These are phyloP conservation scores for Euspilapteryx auroguttella DNA, from an alignment of 2,888 invertebrate genomes.

Conservation along the genomic window DNA sequence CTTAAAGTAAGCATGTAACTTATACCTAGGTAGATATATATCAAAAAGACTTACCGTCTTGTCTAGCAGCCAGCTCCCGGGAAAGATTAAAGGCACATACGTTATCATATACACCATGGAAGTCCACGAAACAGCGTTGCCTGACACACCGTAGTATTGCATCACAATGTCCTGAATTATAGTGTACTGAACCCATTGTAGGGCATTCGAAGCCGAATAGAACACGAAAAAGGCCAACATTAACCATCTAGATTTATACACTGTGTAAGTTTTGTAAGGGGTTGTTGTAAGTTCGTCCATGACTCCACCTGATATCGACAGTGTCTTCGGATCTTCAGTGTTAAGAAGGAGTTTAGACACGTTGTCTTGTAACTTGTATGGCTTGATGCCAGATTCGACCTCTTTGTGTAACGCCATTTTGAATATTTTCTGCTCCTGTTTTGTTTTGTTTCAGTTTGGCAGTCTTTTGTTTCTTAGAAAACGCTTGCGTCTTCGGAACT, in stretches of 20 bases:
- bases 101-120: conserved; percentile 97
- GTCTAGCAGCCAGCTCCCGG: conserved; percentile 93
- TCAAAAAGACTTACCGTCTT: conserved; percentile 85
- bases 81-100: conserved; percentile 96
- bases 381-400: background rate
- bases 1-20: no score
- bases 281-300: conserved; percentile 17
- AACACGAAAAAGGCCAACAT: conserved; percentile 81
- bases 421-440: no score
- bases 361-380: conserved; percentile 8
- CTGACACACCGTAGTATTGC: conserved; percentile 71
- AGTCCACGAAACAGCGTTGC: conserved; percentile 86
- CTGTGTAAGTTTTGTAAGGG: background rate
- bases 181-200: conserved; percentile 96
- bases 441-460: no score
- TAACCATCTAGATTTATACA: conserved; percentile 75
- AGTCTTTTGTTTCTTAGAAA: no score
- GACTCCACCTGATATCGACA: conserved; percentile 21
- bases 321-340: conserved; percentile 12
- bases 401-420: background rate
- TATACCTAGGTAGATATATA: no score
- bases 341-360: conserved; percentile 13
- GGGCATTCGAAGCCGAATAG: conserved; percentile 87
- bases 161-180: conserved; percentile 84
- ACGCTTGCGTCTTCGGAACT: no score